A percentile compares a stretch with the other conserved stretches of the same genome.
Conservation (phyloP, 2,888 invertebrate genomes). For the Lottia scabra region DNA sequence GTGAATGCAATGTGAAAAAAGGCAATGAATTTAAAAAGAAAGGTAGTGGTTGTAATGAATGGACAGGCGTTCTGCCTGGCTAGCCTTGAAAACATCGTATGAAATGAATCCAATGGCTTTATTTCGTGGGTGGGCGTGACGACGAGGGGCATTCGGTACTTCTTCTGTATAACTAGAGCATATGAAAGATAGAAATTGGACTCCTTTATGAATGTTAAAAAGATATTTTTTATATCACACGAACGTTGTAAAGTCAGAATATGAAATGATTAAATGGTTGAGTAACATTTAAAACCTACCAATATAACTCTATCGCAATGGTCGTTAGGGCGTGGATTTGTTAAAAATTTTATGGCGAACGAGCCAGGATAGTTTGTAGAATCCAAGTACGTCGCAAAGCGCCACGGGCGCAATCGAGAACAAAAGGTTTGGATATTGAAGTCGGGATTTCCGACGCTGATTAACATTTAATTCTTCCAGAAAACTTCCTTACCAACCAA, state of each 20-base stretch:
- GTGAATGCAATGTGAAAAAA: constrained; percentile 1
- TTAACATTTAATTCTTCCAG: too few relatives aligned
- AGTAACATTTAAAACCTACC: too few relatives aligned
- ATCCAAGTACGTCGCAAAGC: too few relatives aligned
- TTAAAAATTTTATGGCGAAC: too few relatives aligned
- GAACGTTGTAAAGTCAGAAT: background rate
- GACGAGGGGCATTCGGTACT: background rate
- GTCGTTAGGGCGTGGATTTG: too few relatives aligned
- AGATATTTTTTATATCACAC: background rate
- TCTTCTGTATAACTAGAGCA: background rate
- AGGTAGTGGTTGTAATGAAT: background rate
- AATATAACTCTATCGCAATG: too few relatives aligned
- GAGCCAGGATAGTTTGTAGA: too few relatives aligned
- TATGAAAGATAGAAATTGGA: background rate
- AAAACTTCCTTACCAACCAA: too few relatives aligned
- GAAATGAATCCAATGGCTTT: background rate
- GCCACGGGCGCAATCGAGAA: too few relatives aligned
- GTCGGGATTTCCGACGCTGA: too few relatives aligned
- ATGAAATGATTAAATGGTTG: too few relatives aligned
- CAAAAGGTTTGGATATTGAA: too few relatives aligned
- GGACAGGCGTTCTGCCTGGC: background rate
- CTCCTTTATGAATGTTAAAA: background rate
- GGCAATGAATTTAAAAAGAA: constrained; percentile 1
- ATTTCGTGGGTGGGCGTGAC: background rate
- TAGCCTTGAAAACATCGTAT: background rate